phyloP scores from a whole-genome alignment of 92 coral and sea anemone genomes.

The Siderastrea siderea region DNA sequence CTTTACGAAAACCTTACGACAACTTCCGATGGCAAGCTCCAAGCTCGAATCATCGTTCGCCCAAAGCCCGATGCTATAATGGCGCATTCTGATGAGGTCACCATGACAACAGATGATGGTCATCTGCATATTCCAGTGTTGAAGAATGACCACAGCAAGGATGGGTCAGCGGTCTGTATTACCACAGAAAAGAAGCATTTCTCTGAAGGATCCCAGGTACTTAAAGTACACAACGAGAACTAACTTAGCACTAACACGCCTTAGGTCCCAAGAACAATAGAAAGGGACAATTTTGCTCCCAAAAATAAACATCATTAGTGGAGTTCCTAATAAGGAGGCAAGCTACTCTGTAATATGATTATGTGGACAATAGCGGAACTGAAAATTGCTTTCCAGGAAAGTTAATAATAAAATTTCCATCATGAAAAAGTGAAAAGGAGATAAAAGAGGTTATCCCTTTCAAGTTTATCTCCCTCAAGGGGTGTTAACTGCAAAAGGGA shows the following conservation, averaged over 20 bases:
- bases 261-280: no score
- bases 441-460: no score
- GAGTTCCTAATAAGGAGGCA: no score
- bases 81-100: constrained; percentile 83
- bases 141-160: constrained; percentile 83
- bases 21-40: constrained; percentile 85
- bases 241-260: neutral
- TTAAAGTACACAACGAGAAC: neutral
- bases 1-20: constrained; percentile 90
- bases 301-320: no score
- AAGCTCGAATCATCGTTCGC: constrained; percentile 85
- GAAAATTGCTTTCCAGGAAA: no score
- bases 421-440: no score
- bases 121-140: constrained; percentile 95
- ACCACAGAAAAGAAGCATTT: constrained; percentile 53
- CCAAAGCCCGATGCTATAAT: constrained; percentile 79
- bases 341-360: no score
- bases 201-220: constrained; percentile 40
- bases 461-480: no score
- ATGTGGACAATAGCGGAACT: no score
- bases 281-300: no score
- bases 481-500: no score
- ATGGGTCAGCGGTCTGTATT: constrained; percentile 84
- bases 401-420: no score
- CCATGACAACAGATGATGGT: constrained; percentile 86